phyloP scores from a whole-genome alignment of 2,888 invertebrate species.

The Caenorhabditis virilis region DNA sequence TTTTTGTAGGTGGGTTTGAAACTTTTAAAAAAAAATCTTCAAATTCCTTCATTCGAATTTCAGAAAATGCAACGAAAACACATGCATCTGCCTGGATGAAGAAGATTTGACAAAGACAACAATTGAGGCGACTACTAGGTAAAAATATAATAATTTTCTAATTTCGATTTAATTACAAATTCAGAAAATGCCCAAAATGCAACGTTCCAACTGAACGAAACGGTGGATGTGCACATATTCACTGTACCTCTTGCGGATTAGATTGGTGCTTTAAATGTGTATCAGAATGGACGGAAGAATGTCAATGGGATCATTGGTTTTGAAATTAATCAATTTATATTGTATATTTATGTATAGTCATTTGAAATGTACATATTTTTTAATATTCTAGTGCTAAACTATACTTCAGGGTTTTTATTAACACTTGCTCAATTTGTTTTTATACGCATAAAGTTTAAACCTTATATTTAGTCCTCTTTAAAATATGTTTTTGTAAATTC shows the following conservation, averaged over 20 bases:
- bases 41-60: conserved; percentile 1
- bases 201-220: conserved; percentile 52
- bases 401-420: too few species aligned
- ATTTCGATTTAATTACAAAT: neutral
- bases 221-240: conserved; percentile 66
- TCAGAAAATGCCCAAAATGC: conserved; percentile 58
- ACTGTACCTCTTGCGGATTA: conserved; percentile 53
- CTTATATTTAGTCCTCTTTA: too few species aligned
- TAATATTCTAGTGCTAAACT: too few species aligned
- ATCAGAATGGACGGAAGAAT: conserved; percentile 54
- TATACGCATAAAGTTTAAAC: too few species aligned
- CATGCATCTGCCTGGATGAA: conserved; percentile 16
- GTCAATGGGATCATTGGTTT: conserved; percentile 68
- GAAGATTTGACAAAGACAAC: conserved; percentile 29
- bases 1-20: conserved; percentile 29
- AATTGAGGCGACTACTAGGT: conserved; percentile 37
- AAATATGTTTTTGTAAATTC: too few species aligned
- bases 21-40: neutral
- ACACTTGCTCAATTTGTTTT: too few species aligned
- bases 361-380: too few species aligned
- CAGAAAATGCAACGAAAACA: conserved; percentile 17
- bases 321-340: too few species aligned
- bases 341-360: too few species aligned
- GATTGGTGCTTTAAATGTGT: conserved; percentile 62
- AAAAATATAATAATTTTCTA: neutral